A percentile compares a stretch with the other conserved stretches of the same genome.
Conservation (phyloP, 2,797 vertebrate species). For the Poeciliopsis gracilis region DNA sequence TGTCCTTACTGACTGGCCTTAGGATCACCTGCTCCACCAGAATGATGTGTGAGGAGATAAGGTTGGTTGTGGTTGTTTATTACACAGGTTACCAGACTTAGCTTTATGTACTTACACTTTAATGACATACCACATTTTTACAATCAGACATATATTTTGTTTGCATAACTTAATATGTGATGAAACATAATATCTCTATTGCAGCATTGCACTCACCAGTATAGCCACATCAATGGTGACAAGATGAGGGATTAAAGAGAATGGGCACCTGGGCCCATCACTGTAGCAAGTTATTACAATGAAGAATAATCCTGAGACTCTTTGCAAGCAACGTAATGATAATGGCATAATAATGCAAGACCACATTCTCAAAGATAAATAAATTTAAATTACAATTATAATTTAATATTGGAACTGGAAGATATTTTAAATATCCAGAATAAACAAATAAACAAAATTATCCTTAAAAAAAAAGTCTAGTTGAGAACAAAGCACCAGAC, state of each 20-base stretch:
- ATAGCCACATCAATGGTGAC: background rate
- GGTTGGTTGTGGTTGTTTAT: slow-evolving; percentile 1
- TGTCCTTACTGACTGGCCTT: slow-evolving; percentile 45
- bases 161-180: background rate
- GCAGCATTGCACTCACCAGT: background rate
- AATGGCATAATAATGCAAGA: too few relatives aligned
- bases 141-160: background rate
- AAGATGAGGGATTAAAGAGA: background rate
- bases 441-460: too few relatives aligned
- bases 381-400: too few relatives aligned
- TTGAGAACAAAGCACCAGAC: too few relatives aligned
- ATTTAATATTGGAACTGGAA: too few relatives aligned
- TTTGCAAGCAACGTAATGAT: too few relatives aligned
- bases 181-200: background rate
- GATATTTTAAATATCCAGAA: too few relatives aligned
- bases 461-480: too few relatives aligned
- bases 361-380: too few relatives aligned
- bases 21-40: slow-evolving; percentile 45
- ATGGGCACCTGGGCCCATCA: background rate
- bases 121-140: background rate
- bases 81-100: background rate
- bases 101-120: background rate
- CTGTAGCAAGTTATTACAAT: too few relatives aligned
- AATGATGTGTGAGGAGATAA: slow-evolving; percentile 23
- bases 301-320: too few relatives aligned